Conservation (phyloP, 64 coral and sea anemone species). For the Hydrozoanthus tunicans region DNA sequence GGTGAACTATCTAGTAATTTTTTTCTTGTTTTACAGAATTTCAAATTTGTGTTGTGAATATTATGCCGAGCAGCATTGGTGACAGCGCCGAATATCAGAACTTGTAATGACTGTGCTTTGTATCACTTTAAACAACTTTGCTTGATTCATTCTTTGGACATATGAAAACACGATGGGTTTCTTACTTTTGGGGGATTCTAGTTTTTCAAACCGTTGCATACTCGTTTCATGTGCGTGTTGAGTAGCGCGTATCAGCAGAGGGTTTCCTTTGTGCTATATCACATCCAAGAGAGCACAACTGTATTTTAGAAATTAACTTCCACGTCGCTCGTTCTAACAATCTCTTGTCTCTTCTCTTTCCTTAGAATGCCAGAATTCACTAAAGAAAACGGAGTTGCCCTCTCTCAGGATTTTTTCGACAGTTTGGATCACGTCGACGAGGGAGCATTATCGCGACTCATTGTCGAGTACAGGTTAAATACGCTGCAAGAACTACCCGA, state of each 20-base stretch:
- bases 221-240: background rate
- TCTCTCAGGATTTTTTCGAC: conserved; percentile 54
- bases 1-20: conserved; percentile 23
- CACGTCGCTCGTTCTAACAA: background rate
- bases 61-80: background rate
- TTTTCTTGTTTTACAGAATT: conserved; percentile 49
- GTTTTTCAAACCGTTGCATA: background rate
- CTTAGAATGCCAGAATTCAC: conserved; percentile 58
- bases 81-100: background rate
- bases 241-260: conserved; percentile 7
- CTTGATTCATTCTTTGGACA: background rate
- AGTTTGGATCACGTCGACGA: conserved; percentile 57
- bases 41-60: conserved; percentile 33
- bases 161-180: background rate
- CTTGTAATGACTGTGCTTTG: background rate
- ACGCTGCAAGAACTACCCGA: conserved; percentile 57
- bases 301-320: background rate
- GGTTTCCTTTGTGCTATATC: conserved; percentile 25
- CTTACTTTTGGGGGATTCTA: background rate
- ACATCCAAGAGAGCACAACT: background rate
- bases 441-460: conserved; percentile 40
- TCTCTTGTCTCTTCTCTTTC: background rate
- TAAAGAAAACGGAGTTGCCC: conserved; percentile 49
- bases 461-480: conserved; percentile 46
- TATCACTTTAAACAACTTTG: background rate